Evolutionary conservation across 1,140 invertebrate genomes (phyloP).

Genomic region (Uloborus diversus): DNA sequence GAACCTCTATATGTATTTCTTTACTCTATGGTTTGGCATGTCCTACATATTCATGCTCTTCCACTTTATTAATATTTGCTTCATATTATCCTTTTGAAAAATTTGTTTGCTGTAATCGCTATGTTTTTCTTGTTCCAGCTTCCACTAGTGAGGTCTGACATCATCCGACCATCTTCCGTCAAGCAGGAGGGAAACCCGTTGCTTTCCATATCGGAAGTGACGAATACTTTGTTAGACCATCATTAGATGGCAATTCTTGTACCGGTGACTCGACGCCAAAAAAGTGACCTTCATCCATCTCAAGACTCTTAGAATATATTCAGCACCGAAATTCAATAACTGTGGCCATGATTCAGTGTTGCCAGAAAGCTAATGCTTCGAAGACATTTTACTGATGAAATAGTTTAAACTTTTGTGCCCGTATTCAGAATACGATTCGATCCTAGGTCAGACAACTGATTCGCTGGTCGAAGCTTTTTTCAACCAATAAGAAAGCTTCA

Average conservation of each 20-base stretch:
- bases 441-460: neutral
- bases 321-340: neutral
- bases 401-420: neutral
- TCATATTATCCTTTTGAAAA: no score
- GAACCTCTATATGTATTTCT: no score
- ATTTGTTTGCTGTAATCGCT: no score
- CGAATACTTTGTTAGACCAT: slow-evolving; percentile 58
- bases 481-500: no score
- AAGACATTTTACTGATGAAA: neutral
- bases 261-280: slow-evolving; percentile 20
- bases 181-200: slow-evolving; percentile 57
- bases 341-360: neutral
- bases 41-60: no score
- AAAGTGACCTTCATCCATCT: slow-evolving; percentile 51
- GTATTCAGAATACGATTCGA: neutral
- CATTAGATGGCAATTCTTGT: slow-evolving; percentile 35
- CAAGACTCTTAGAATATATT: neutral
- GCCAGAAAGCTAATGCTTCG: neutral
- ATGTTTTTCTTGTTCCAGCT: slow-evolving; percentile 24
- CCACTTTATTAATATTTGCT: no score
- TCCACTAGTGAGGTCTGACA: slow-evolving; percentile 41
- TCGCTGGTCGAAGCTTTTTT: neutral
- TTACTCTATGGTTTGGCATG: no score
- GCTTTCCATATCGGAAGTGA: slow-evolving; percentile 59
- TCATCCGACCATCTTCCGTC: slow-evolving; percentile 35